Evolutionary conservation across 1,140 invertebrate species (phyloP).

Genomic region (Ruditapes philippinarum): DNA sequence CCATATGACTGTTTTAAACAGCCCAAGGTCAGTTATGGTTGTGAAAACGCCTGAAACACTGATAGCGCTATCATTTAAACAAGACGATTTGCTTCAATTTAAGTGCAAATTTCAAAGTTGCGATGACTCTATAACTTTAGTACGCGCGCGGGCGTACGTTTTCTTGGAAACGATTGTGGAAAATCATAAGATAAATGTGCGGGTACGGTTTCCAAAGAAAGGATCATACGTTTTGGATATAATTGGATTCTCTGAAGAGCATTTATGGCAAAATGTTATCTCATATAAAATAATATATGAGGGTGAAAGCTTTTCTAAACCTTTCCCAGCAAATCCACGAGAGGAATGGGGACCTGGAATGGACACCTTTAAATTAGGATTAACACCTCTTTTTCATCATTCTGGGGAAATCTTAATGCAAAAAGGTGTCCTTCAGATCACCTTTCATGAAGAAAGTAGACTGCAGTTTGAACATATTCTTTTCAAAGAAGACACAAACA

Average conservation of each 20-base stretch:
- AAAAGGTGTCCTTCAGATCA: conserved; percentile 39
- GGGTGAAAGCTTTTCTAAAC: neutral
- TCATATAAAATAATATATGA: conserved; percentile 34
- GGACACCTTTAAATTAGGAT: neutral
- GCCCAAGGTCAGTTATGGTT: neutral
- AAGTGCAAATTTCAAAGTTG: conserved; percentile 11
- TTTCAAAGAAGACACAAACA: neutral
- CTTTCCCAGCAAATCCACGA: conserved; percentile 33
- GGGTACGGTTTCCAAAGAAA: conserved; percentile 29
- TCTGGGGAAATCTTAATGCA: conserved; percentile 29
- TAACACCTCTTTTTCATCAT: conserved; percentile 16
- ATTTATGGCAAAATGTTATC: neutral
- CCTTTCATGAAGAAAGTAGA: neutral
- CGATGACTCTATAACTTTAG: neutral
- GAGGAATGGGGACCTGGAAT: conserved; percentile 55
- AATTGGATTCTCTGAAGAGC: neutral
- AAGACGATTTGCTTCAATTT: neutral
- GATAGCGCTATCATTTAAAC: neutral
- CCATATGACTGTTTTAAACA: neutral
- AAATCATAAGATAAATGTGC: neutral
- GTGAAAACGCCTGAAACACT: neutral
- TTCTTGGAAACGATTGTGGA: conserved; percentile 25
- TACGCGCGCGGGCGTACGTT: neutral
- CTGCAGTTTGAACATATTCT: neutral
- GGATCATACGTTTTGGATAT: conserved; percentile 35